phyloP scores from a whole-genome alignment of 2,888 invertebrate species.

The Tinea semifulvella region DNA sequence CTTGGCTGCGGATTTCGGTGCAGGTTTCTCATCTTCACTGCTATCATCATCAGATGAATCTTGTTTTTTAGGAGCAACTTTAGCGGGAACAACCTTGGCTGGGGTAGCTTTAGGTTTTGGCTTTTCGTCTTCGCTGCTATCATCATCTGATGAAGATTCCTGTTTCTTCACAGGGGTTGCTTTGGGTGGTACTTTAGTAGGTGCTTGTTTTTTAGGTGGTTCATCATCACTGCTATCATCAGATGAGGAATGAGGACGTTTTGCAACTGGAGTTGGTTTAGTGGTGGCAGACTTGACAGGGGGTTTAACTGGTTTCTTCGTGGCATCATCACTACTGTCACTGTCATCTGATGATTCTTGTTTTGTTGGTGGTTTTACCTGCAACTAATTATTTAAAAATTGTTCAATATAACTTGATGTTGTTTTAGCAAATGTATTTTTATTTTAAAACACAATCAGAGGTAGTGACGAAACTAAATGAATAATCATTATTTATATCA shows the following conservation, averaged over 20 bases:
- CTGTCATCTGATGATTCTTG: conserved; percentile 29
- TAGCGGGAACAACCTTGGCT: conserved; percentile 22
- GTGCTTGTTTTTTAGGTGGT: conserved; percentile 21
- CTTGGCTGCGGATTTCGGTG: conserved; percentile 30
- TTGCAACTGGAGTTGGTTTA: conserved; percentile 21
- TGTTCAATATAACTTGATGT: not conserved
- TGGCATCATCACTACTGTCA: conserved; percentile 31
- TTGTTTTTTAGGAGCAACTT: conserved; percentile 30
- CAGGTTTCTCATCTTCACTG: conserved; percentile 35
- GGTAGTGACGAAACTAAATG: conserved; percentile 49
- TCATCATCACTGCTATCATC: conserved; percentile 37
- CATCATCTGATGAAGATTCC: conserved; percentile 35
- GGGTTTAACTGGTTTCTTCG: conserved; percentile 19
- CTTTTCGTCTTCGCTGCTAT: conserved; percentile 28
- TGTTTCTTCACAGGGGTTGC: conserved; percentile 25
- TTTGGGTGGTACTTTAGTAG: conserved; percentile 10
- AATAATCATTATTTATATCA: conserved; percentile 13
- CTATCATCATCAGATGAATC: conserved; percentile 42
- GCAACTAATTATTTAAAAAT: too few relatives aligned
- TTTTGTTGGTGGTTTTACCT: conserved; percentile 24
- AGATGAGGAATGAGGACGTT: conserved; percentile 26
- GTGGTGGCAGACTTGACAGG: conserved; percentile 17
- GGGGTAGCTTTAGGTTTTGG: conserved; percentile 24
- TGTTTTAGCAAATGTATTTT: too few relatives aligned
- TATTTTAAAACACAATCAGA: conserved; percentile 28